phyloP scores from a whole-genome alignment of 2,113 vertebrate species.

The Neotragus pygmaeus region DNA sequence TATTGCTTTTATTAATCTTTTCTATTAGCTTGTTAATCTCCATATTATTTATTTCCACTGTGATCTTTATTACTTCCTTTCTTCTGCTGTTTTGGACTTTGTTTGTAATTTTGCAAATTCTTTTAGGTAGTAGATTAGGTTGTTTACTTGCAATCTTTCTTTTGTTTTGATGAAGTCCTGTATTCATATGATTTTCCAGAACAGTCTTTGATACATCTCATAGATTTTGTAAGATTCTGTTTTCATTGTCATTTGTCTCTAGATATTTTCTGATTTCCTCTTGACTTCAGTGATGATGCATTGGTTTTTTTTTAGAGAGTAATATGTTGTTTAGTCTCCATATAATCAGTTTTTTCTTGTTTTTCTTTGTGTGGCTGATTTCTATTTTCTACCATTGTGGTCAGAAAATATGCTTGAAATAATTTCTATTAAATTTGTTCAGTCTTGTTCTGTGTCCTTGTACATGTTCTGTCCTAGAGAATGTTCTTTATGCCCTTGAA shows the following conservation, averaged over 20 bases:
- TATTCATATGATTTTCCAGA: background rate
- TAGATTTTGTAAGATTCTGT: background rate
- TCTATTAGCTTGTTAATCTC: background rate
- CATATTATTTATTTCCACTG: background rate
- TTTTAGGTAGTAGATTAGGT: background rate
- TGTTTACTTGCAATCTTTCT: background rate
- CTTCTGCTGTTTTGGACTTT: background rate
- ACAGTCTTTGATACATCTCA: background rate
- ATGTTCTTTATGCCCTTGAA: background rate
- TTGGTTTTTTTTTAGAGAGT: background rate
- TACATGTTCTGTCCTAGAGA: background rate
- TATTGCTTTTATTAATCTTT: background rate
- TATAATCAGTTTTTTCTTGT: background rate
- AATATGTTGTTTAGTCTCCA: background rate
- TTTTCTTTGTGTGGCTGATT: background rate
- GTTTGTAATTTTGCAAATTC: background rate
- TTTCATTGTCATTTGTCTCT: background rate
- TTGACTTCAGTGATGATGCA: background rate
- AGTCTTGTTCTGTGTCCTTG: background rate
- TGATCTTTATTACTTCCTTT: background rate
- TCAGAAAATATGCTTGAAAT: background rate
- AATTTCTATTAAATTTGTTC: background rate
- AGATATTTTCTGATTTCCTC: too few species aligned
- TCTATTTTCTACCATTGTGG: background rate
- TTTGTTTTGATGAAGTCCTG: background rate